A percentile compares a stretch with the other conserved stretches of the same genome.
Evolutionary conservation across 2,113 vertebrate species (phyloP).

Genomic region (Rhineura floridana): DNA sequence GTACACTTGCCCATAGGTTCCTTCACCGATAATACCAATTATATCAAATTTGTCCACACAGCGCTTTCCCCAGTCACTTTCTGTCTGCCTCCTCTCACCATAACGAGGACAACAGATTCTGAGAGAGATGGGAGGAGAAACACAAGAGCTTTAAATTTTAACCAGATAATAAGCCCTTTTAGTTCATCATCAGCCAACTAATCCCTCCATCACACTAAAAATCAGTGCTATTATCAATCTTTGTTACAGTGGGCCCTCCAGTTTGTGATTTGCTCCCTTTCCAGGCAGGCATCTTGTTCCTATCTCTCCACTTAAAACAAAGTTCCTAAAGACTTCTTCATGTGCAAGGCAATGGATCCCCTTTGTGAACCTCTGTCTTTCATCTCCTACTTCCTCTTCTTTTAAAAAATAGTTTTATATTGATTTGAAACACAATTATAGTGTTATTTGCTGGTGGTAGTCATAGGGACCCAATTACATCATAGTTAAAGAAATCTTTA

Average conservation of each 20-base stretch:
- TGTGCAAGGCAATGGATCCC: not conserved
- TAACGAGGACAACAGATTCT: constrained; percentile 99
- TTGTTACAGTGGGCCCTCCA: not conserved
- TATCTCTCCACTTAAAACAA: not conserved
- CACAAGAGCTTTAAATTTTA: not conserved
- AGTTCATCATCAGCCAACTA: not conserved
- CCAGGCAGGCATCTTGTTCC: not conserved
- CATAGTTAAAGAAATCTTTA: not conserved
- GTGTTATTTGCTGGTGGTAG: not conserved
- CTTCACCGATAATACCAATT: constrained; percentile 97
- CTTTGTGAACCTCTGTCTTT: not conserved
- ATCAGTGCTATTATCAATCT: not conserved
- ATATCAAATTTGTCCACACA: constrained; percentile 99
- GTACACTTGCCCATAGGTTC: constrained; percentile 98
- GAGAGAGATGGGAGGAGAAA: not conserved
- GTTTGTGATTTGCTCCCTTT: not conserved
- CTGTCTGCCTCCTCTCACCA: constrained; percentile 93
- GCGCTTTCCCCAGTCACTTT: constrained; percentile 97
- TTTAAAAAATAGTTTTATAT: not conserved
- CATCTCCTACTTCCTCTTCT: not conserved
- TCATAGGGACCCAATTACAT: not conserved
- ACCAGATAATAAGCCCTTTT: too few species aligned
- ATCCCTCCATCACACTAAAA: not conserved
- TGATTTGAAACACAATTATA: not conserved
- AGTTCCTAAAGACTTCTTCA: not conserved